Evolutionary conservation across 2,888 invertebrate genomes (phyloP).

Genomic region (Sympetrum striolatum): DNA sequence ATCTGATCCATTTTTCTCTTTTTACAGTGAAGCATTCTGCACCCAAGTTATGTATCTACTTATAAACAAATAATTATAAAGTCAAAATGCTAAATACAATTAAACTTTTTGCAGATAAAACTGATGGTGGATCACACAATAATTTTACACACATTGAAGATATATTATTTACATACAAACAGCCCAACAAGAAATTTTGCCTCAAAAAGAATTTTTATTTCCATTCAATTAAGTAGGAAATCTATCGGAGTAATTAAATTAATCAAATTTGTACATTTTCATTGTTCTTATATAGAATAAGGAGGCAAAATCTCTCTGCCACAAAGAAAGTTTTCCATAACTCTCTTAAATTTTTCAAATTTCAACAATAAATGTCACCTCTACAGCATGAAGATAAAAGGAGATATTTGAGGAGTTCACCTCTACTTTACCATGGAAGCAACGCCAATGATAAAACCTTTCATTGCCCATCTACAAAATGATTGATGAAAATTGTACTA

Average conservation of each 20-base stretch:
- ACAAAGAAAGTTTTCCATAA: background rate
- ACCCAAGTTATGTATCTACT: slow-evolving; percentile 28
- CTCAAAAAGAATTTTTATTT: slow-evolving; percentile 13
- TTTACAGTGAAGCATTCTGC: slow-evolving; percentile 35
- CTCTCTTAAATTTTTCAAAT: background rate
- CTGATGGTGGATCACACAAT: slow-evolving; percentile 21
- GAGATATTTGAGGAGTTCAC: background rate
- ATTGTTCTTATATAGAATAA: slow-evolving; percentile 1
- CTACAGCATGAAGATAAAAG: background rate
- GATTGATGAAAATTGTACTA: slow-evolving; percentile 15
- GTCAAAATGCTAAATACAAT: slow-evolving; percentile 34
- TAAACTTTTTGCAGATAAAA: slow-evolving; percentile 29
- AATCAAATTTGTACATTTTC: slow-evolving; percentile 21
- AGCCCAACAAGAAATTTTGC: slow-evolving; percentile 32
- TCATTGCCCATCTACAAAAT: background rate
- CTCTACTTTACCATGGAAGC: background rate
- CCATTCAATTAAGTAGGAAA: background rate
- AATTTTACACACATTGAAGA: slow-evolving; percentile 38
- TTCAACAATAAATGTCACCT: background rate
- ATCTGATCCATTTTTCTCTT: slow-evolving; percentile 39
- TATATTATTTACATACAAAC: slow-evolving; percentile 35
- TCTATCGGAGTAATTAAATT: background rate
- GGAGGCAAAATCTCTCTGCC: background rate
- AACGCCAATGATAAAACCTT: no score
- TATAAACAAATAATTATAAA: background rate